Evolutionary conservation across 2,113 vertebrate genomes (phyloP), one percentile per base, ranked within the genome.

Genomic region (Dipodomys ordii): DNA sequence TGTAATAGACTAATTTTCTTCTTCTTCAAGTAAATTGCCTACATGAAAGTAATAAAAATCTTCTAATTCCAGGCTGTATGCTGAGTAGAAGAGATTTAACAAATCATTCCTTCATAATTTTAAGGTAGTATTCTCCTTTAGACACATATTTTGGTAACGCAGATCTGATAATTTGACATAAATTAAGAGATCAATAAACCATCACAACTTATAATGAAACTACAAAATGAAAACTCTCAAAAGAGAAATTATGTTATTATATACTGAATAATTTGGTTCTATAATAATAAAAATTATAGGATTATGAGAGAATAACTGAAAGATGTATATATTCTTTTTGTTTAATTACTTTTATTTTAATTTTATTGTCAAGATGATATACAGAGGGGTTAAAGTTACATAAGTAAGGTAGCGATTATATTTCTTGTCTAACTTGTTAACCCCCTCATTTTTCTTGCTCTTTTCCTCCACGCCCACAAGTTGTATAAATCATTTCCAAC

Each of bases 141-240:
- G 25, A 13, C 18, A 39, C 53, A 32, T 78, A 72, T 64, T 84
- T 25, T 64, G 28, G 39, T 77, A 30, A 83, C 49, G 30, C 71
- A 28, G 32, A 77, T 20, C 18, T 76, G 11, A 1, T 7, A 76
- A 44, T 8, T 20, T 60, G 46, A 69, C 15, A 46, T 64, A 22
- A 62, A 3, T 65, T 23, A 18, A n/a, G 2, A 11, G 20, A 73
- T 18, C 15, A 35, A 77, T 76, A 67, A 73, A 79, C 69, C 69
- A 94, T 95, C 71, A 68, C 62, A 27, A 92, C 73, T 92, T 83
- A 93, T 72, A 87, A 81, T 97, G 13, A 80, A 64, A 49, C 27
- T 35, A 60, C 13, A 72, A 83, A 88, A 22, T 84, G 65, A 94
- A 6, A 25, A 85, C n/a, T 88, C 64, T 87, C 71, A 84, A 87